phyloP scores from a whole-genome alignment of 2,888 invertebrate genomes.

The Dynastes tityus region DNA sequence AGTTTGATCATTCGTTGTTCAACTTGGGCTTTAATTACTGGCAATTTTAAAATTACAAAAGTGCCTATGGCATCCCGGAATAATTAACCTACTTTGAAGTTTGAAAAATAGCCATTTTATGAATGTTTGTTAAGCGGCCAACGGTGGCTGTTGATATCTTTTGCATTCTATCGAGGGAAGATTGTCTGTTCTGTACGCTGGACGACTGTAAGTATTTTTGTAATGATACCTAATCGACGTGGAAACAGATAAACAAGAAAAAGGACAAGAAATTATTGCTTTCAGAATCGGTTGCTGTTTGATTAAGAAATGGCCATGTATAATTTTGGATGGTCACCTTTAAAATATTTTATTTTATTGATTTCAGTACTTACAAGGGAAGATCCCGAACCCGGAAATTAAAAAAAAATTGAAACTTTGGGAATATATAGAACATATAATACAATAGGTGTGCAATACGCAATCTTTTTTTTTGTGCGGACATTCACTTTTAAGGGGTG shows the following conservation, averaged over 20 bases:
- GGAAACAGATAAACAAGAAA: neutral
- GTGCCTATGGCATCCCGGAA: conserved; percentile 2
- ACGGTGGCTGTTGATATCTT: neutral
- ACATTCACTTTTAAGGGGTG: too few species aligned
- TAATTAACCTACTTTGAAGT: conserved; percentile 36
- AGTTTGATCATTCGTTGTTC: conserved; percentile 14
- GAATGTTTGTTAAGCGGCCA: conserved; percentile 2
- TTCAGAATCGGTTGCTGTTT: neutral
- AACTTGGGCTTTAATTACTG: conserved; percentile 14
- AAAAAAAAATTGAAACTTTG: too few species aligned
- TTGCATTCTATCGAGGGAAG: neutral
- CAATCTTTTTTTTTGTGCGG: too few species aligned
- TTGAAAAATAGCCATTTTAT: conserved; percentile 18
- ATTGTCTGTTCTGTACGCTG: neutral
- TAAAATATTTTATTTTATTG: too few species aligned
- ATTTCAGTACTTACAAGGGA: too few species aligned
- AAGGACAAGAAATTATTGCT: neutral
- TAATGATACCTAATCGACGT: neutral
- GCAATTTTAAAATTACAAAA: conserved; percentile 10
- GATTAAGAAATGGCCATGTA: neutral
- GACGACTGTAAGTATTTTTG: neutral
- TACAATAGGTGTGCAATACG: too few species aligned
- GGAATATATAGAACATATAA: too few species aligned
- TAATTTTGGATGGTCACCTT: too few species aligned
- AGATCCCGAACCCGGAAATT: too few species aligned